Conservation (phyloP, 2,113 vertebrate species). For the Trochalopteron elliotii region DNA sequence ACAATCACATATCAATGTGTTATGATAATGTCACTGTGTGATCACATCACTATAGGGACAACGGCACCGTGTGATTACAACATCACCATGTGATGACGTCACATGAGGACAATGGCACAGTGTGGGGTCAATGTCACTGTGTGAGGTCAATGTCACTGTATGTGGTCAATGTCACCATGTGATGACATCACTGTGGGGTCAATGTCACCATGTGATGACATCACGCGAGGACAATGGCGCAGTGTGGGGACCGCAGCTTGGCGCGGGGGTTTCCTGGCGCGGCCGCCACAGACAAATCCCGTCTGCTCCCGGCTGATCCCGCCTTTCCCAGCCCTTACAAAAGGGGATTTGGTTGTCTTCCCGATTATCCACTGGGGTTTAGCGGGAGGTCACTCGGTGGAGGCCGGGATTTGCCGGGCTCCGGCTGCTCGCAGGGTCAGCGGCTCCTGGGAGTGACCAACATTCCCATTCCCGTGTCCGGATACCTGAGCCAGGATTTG, state of each 20-base stretch:
- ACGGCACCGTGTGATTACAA: neutral
- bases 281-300: slow-evolving; percentile 29
- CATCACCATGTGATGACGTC: neutral
- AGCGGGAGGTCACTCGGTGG: slow-evolving; percentile 19
- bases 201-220: accelerated
- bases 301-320: neutral
- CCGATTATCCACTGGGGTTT: neutral
- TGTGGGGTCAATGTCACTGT: no score
- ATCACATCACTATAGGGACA: no score
- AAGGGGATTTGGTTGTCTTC: slow-evolving; percentile 30
- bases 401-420: neutral
- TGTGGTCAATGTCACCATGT: no score
- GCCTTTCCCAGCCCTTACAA: slow-evolving; percentile 32
- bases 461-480: neutral
- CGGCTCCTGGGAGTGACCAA: neutral
- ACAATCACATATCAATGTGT: no score
- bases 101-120: accelerated
- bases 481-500: neutral
- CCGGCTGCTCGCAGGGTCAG: neutral
- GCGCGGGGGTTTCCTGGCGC: neutral
- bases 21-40: neutral
- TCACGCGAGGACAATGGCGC: neutral
- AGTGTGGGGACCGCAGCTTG: accelerated
- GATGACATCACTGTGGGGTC: no score
- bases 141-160: no score